These are phyloP conservation scores for Notiomystis cincta DNA, from an alignment of 2,113 vertebrate genomes.

Conservation along the genomic window DNA sequence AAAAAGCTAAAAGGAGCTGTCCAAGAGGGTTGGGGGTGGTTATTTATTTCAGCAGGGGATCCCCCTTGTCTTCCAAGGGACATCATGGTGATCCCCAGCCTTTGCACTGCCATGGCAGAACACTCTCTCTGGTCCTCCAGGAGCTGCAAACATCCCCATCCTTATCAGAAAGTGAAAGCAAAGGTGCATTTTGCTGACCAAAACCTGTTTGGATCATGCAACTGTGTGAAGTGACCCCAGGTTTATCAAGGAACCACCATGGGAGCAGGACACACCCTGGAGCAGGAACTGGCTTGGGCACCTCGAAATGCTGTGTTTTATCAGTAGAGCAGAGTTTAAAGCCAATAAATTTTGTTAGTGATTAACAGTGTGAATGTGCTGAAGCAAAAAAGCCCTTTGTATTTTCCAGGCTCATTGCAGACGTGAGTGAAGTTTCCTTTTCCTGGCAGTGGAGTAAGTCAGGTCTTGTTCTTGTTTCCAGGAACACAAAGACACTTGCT, in stretches of 20 bases:
- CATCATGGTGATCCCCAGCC: fast-evolving
- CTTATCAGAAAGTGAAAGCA: neutral
- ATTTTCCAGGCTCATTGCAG: neutral
- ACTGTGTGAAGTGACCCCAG: neutral
- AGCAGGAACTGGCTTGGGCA: neutral
- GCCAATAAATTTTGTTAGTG: neutral
- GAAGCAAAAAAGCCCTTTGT: neutral
- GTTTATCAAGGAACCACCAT: neutral
- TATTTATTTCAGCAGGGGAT: neutral
- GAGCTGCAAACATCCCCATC: neutral
- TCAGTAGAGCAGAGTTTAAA: neutral
- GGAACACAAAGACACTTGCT: neutral
- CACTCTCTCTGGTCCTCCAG: neutral
- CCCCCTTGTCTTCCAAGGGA: neutral
- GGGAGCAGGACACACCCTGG: neutral
- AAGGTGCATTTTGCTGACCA: neutral
- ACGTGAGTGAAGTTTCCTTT: neutral
- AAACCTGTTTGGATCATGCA: neutral
- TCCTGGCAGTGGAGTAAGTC: fast-evolving
- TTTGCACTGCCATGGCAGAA: neutral
- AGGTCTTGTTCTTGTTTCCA: neutral
- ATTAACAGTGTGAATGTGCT: neutral
- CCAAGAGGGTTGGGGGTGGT: neutral
- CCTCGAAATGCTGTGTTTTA: neutral
- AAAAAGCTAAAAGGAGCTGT: neutral